Evolutionary conservation across 2,113 vertebrate genomes (phyloP), one percentile per base, ranked within the genome.

Genomic region (Paratilapia polleni): DNA sequence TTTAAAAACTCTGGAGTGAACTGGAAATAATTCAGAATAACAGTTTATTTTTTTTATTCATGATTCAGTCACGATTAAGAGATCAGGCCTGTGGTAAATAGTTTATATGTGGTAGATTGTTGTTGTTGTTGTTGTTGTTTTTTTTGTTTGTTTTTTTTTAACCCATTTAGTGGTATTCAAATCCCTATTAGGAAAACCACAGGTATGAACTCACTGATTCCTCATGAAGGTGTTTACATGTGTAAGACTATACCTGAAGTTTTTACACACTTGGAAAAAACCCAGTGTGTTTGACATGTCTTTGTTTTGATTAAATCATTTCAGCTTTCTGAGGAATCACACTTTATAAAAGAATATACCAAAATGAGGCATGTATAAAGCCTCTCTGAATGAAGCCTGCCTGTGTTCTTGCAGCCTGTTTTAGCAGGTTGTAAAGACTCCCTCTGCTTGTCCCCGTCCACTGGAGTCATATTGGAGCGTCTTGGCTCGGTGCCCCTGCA

Each of bases 361-460:
- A 47, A 68, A 22, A 47, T 24, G 22, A 68, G 22, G 2, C 38
- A 26, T 47, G 38, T 22, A 26, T 19, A 26, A 22, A 47, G 41
- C 22, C 4, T 24, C n/a, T 12, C 1, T 54, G 17, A 36, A 52
- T 4, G 2, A 41, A 41, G 38, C 14, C 8, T 5, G 1, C 31
- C 9, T 56, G 15, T 84, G 56, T 57, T 66, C 6, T 68, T 80
- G 19, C 81, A 96, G 96, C 89, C 95, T 38, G 91, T 96, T 78
- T 61, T 96, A 84, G 70, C 85, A 0, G 93, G 94, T 7, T 96
- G 83, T 52, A 92, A 82, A 54, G 95, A 94, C 5, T 57, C 80
- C 41, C 43, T 89, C 22, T 91, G 89, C 70, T 84, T 96, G 82
- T 95, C 96, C 0, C 26, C 93, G 0, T 70, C 84, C 10, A 94